Conservation (phyloP, 2,888 invertebrate species). For the Eremobia ochroleuca region DNA sequence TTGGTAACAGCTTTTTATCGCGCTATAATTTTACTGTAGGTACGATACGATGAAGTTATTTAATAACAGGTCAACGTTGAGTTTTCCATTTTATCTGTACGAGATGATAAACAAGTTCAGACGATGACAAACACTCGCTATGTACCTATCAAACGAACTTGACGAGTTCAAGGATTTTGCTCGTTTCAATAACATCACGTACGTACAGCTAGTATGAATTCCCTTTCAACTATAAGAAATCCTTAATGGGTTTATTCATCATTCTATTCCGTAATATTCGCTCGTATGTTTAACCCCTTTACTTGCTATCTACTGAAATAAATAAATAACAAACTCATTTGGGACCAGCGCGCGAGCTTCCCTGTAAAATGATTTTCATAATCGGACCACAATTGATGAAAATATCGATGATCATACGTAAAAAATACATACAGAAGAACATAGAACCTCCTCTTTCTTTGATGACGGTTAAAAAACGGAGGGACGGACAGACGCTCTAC, state of each 20-base stretch:
- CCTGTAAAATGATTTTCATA: not conserved
- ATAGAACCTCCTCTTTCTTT: not conserved
- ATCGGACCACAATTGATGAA: not conserved
- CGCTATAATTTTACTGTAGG: not conserved
- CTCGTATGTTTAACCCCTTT: not conserved
- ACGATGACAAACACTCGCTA: constrained; percentile 35
- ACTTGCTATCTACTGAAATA: not conserved
- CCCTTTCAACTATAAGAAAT: not conserved
- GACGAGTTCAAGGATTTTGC: constrained; percentile 48
- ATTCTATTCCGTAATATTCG: not conserved
- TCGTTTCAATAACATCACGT: constrained; percentile 33
- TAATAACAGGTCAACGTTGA: constrained; percentile 35
- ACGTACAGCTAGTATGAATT: not conserved
- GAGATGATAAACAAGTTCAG: constrained; percentile 45
- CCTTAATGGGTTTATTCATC: not conserved
- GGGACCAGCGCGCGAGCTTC: not conserved
- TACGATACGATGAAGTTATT: constrained; percentile 22
- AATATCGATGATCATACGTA: not conserved
- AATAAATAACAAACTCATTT: not conserved
- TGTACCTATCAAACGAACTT: constrained; percentile 29
- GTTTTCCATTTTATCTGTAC: constrained; percentile 47
- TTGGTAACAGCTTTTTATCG: constrained; percentile 32
- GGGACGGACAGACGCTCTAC: not conserved
- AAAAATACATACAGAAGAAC: not conserved
- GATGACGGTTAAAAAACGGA: not conserved